These are phyloP conservation scores for Phytoseiulus persimilis DNA, from an alignment of 2,888 invertebrate species.

Conservation along the genomic window DNA sequence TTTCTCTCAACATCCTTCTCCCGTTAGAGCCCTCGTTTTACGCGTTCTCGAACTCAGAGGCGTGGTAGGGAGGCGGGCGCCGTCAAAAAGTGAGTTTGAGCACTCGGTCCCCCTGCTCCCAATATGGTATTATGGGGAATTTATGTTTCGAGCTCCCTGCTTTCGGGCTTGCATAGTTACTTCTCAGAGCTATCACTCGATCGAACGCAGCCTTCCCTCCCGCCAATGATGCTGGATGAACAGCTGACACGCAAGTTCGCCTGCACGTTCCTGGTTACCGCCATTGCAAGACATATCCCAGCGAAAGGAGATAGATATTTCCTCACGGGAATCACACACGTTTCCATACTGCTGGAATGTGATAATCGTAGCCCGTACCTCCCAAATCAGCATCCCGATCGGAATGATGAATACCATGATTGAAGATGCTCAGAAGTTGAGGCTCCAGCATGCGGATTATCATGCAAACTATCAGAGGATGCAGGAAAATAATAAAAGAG, in stretches of 20 bases:
- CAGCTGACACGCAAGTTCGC: background rate
- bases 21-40: background rate
- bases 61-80: background rate
- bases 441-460: too few species aligned
- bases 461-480: too few species aligned
- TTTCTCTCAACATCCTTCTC: background rate
- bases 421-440: too few species aligned
- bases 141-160: background rate
- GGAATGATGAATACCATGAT: too few species aligned
- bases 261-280: background rate
- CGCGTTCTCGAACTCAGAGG: background rate
- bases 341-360: too few species aligned
- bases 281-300: too few species aligned
- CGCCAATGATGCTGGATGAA: background rate
- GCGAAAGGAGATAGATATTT: too few species aligned
- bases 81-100: background rate
- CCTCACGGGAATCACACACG: too few species aligned
- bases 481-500: too few species aligned
- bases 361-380: too few species aligned
- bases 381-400: too few species aligned
- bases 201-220: background rate
- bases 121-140: background rate
- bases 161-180: background rate
- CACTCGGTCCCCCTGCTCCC: background rate
- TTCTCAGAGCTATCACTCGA: background rate